Conservation (phyloP, 35 echinoderm and acorn worm genomes). For the Heliocidaris tuberculata region DNA sequence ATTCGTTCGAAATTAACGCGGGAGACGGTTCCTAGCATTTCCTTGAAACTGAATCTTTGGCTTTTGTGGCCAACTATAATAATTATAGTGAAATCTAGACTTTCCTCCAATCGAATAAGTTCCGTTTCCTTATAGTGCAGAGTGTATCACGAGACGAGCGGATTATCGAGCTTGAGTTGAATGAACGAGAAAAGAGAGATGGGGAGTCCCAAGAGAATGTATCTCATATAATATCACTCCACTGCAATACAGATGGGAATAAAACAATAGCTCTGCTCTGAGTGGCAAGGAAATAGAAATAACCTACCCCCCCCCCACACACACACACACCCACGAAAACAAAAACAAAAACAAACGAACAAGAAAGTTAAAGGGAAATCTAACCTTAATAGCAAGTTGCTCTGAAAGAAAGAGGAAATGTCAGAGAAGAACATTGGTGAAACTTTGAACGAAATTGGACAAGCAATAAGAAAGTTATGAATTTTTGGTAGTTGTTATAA, state of each 20-base stretch:
- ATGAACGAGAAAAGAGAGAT: constrained; percentile 9
- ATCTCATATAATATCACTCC: background rate
- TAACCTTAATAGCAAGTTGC: too few relatives aligned
- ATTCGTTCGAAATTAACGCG: constrained; percentile 37
- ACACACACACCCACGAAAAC: background rate
- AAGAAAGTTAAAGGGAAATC: too few relatives aligned
- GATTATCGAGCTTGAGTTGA: background rate
- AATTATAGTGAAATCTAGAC: constrained; percentile 36
- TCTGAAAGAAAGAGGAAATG: too few relatives aligned
- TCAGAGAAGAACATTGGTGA: too few relatives aligned
- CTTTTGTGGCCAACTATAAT: constrained; percentile 40
- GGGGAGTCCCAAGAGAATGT: background rate
- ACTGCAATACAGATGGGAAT: background rate
- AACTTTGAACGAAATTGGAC: too few relatives aligned
- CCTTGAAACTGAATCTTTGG: background rate
- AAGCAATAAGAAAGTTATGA: too few relatives aligned
- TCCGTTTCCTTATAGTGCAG: background rate
- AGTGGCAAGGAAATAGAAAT: background rate
- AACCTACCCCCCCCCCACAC: background rate
- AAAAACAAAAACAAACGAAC: background rate
- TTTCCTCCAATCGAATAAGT: constrained; percentile 36
- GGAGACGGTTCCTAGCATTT: constrained; percentile 12
- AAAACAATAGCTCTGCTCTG: background rate
- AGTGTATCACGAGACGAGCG: constrained; percentile 14
- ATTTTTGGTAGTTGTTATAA: too few relatives aligned